Conservation (phyloP, 1,140 invertebrate species). For the Drosophila pandora region DNA sequence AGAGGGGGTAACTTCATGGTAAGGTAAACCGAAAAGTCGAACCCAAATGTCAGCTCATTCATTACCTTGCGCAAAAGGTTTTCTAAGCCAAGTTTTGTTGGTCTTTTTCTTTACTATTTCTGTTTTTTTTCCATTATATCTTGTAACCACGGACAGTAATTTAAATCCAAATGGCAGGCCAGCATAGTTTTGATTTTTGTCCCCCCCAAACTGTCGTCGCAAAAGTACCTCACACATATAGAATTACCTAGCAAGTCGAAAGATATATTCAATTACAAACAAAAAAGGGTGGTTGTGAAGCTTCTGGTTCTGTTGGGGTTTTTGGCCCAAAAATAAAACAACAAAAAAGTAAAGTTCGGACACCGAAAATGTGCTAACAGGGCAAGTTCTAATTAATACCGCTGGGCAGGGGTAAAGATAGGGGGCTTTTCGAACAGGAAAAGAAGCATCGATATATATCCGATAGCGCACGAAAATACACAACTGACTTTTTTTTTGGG, state of each 20-base stretch:
- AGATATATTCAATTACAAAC: conserved; percentile 43
- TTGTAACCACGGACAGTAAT: conserved; percentile 26
- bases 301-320: too few species aligned
- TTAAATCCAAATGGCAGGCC: conserved; percentile 61
- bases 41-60: conserved; percentile 75
- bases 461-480: conserved; percentile 14
- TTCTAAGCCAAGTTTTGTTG: conserved; percentile 8
- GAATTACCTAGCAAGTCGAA: conserved; percentile 8
- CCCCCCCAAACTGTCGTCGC: not conserved
- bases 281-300: not conserved
- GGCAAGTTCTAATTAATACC: conserved; percentile 32
- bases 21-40: conserved; percentile 8
- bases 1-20: too few species aligned
- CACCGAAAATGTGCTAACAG: conserved; percentile 39
- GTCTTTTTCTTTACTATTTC: conserved; percentile 21
- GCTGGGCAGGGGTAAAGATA: not conserved
- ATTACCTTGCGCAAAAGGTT: conserved; percentile 74
- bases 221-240: conserved; percentile 11
- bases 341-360: conserved; percentile 17
- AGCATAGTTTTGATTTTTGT: conserved; percentile 19
- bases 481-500: not conserved
- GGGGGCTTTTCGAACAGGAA: not conserved
- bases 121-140: conserved; percentile 22
- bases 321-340: too few species aligned
- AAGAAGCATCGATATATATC: conserved; percentile 10